Evolutionary conservation across 2,113 vertebrate species (phyloP), one percentile per base, ranked within the genome.

Genomic region (Ancistrus triradiatus): DNA sequence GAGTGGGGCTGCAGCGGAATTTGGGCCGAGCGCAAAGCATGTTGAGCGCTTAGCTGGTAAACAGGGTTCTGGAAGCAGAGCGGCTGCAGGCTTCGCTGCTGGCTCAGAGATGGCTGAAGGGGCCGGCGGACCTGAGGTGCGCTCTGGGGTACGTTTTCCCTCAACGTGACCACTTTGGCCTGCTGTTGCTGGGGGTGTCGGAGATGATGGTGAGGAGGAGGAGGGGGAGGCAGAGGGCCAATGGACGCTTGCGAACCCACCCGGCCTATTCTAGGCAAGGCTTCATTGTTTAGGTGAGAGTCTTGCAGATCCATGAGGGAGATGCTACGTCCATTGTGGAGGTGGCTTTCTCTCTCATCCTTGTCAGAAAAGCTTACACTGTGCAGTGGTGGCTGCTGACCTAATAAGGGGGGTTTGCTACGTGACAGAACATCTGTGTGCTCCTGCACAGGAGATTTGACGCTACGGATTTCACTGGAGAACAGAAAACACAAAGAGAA

Each of bases 261-360:
- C 33, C 85, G 73, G 53, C 81, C 75, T 67, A 94, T 67, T 48
- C 88, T 86, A 44, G 89, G 77, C 33, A 88, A 89, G 72, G 89
- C 83, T 1, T 92, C 92, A 4, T 89, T 87, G 42, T 84, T 59
- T 0, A 76, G 38, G 38, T 87, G 88, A 0, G 89, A 77, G 46
- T 94, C 94, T 76, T 97, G 95, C 2, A 98, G 90, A 84, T 98
- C 94, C 77, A 97, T 93, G 61, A 98, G 85, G 1, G 96, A 98
- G 62, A 97, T 72, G 77, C 95, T 98, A 15, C 95, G 90, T 0
- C 92, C 92, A 0, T 91, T 93, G 33, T 90, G 87, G 47, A 92
- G 80, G 31, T 79, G 74, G 3, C 49, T 70, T 51, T 94, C 91
- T 43, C 81, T 83, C 17, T 93, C 93, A 1, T 92, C 91, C 64